Percentiles rank a stretch among this genome's conserved stretches.
Evolutionary conservation across 1,140 invertebrate genomes (phyloP).

Genomic region (Drosophila hydei): DNA sequence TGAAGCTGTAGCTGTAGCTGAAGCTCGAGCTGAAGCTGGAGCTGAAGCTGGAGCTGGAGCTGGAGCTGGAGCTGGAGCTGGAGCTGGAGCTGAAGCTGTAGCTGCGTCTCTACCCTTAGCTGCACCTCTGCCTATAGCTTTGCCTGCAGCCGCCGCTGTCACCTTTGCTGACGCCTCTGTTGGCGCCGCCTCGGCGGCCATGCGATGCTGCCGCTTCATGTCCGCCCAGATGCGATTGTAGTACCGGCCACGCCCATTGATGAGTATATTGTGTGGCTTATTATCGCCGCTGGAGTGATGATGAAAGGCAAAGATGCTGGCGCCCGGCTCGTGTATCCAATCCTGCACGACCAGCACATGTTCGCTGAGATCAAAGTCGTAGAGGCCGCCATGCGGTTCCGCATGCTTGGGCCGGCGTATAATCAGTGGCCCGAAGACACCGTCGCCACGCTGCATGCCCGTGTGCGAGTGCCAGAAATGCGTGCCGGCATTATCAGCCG

Average conservation of each 20-base stretch:
- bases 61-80: too few species aligned
- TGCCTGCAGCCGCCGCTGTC: too few species aligned
- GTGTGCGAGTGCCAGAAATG: conserved; percentile 96
- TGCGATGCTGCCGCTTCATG: conserved; percentile 53
- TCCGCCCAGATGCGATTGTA: conserved; percentile 77
- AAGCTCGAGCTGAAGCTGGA: too few species aligned
- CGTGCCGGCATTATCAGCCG: conserved; percentile 90
- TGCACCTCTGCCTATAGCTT: not conserved
- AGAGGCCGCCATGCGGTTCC: conserved; percentile 83
- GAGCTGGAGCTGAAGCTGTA: too few species aligned
- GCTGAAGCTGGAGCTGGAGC: too few species aligned
- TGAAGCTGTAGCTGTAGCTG: too few species aligned
- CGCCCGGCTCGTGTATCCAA: conserved; percentile 90
- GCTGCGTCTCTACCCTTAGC: too few species aligned
- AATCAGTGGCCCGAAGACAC: conserved; percentile 91
- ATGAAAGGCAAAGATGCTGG: conserved; percentile 90
- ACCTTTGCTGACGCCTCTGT: not conserved
- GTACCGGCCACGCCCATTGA: conserved; percentile 90
- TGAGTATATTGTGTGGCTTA: conserved; percentile 90
- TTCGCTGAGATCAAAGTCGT: conserved; percentile 88
- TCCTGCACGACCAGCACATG: conserved; percentile 91
- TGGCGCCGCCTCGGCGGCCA: conserved; percentile 18
- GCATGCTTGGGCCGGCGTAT: conserved; percentile 87
- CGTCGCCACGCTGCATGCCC: conserved; percentile 93
- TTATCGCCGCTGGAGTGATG: conserved; percentile 92